Evolutionary conservation across 1,140 invertebrate species (phyloP), one percentile per base, ranked within the genome.

Genomic region (Antheraea pernyi): DNA sequence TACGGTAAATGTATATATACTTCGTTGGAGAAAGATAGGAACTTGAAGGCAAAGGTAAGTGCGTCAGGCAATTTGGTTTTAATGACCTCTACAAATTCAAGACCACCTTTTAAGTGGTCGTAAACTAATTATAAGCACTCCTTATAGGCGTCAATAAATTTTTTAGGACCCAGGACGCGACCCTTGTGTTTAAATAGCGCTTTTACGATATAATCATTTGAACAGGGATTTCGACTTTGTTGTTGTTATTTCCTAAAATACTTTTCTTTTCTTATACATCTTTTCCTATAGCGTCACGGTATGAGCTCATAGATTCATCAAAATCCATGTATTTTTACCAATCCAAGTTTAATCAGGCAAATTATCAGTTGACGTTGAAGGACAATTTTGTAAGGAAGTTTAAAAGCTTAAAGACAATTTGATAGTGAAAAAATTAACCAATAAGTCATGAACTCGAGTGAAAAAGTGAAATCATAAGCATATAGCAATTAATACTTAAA

Each of bases 51-150:
- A 53, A 53, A 42, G 39, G 46, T 30, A 61, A 61, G 22, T 8
- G 19, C 60, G 60, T 22, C n/a, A 30, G 19, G 60, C 60, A 61
- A 68, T 60, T 61, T 61, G 37, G 11, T 60, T 59, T 59, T 68
- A 68, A 68, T 39, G 66, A 59, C 42, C n/a, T 37, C 65, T 60
- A 18, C 36, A 58, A 59, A 68, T 68, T 42, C 36, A 36, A 10
- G 63, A 36, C 13, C 53, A 61, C 30, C 66, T 59, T 68, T 59
- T 67, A 39, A 59, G 64, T 19, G 66, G 58, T 61, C 59, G 66
- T 68, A 60, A 68, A 68, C 66, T 61, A 68, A 61, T 68, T 68
- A 68, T 60, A 68, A 68, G 66, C 59, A 68, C 10, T 19, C 10
- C 65, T 68, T 30, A 66, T 53, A 58, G 22, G 19, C 61, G 9